phyloP scores from a whole-genome alignment of 2,797 vertebrate genomes.

The Mormyrops attenuatus region DNA sequence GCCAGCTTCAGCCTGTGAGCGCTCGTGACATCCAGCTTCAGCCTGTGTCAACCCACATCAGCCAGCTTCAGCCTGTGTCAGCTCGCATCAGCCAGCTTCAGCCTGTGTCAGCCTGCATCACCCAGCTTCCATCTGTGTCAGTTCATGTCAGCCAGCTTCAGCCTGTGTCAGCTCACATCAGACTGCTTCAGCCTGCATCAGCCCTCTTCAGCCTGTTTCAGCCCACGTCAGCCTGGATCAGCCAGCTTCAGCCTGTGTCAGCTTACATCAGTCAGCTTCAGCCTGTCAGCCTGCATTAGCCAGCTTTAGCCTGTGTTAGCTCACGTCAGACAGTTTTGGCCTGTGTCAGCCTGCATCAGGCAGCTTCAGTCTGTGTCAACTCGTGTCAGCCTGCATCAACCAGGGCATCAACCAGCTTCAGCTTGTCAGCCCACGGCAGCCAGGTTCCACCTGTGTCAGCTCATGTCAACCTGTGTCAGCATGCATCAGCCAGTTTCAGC shows the following conservation, averaged over 20 bases:
- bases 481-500: constrained; percentile 18
- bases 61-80: constrained; percentile 39
- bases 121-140: too few species aligned
- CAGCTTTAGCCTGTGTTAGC: neutral
- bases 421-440: constrained; percentile 5
- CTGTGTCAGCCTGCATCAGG: neutral
- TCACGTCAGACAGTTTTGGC: neutral
- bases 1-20: constrained; percentile 36
- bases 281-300: constrained; percentile 29
- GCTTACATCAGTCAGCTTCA: neutral
- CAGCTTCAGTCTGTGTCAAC: constrained; percentile 7
- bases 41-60: neutral
- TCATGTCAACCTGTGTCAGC: constrained; percentile 18
- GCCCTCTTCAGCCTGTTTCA: constrained; percentile 37
- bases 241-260: neutral
- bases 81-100: too few species aligned
- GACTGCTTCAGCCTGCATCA: constrained; percentile 2
- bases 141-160: too few species aligned
- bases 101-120: neutral
- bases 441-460: constrained; percentile 9
- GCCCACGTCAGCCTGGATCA: neutral
- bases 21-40: neutral
- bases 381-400: neutral
- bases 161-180: neutral
- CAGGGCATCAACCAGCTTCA: neutral